These are phyloP conservation scores for Cerastis rubricosa DNA, from an alignment of 2,888 invertebrate species.

Conservation along the genomic window DNA sequence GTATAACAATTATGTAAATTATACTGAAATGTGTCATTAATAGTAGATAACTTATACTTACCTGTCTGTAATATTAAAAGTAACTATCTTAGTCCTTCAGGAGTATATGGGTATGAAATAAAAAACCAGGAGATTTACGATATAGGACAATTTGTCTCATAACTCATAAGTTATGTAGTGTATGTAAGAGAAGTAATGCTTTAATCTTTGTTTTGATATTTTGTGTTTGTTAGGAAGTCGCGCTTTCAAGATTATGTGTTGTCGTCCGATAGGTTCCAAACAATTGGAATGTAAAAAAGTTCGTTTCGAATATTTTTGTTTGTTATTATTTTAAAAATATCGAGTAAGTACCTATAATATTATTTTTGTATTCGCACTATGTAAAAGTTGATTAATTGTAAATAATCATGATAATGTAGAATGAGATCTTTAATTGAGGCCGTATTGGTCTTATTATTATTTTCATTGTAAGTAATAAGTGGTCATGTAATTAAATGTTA, in stretches of 20 bases:
- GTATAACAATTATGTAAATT: conserved; percentile 25
- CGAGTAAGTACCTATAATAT: conserved; percentile 45
- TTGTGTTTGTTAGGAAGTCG: conserved; percentile 35
- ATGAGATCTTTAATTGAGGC: conserved; percentile 51
- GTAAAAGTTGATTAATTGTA: conserved; percentile 56
- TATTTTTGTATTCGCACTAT: conserved; percentile 59
- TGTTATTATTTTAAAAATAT: conserved; percentile 37
- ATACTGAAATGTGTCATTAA: conserved; percentile 41
- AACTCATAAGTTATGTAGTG: conserved; percentile 35
- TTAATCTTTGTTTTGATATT: conserved; percentile 51
- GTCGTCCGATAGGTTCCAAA: conserved; percentile 39
- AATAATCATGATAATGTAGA: conserved; percentile 50
- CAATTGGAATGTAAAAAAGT: conserved; percentile 36
- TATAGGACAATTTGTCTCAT: conserved; percentile 35
- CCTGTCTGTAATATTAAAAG: conserved; percentile 14
- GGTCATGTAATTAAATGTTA: conserved; percentile 68
- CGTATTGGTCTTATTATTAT: conserved; percentile 58
- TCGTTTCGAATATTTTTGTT: conserved; percentile 55
- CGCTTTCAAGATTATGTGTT: conserved; percentile 35
- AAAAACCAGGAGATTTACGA: conserved; percentile 39
- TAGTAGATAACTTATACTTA: conserved; percentile 27
- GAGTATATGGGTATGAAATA: conserved; percentile 31
- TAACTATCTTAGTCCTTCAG: conserved; percentile 36
- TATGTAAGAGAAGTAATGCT: conserved; percentile 50
- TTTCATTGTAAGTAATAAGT: conserved; percentile 54